Evolutionary conservation across 2,113 vertebrate genomes (phyloP).

Genomic region (Paradisaea rubra): DNA sequence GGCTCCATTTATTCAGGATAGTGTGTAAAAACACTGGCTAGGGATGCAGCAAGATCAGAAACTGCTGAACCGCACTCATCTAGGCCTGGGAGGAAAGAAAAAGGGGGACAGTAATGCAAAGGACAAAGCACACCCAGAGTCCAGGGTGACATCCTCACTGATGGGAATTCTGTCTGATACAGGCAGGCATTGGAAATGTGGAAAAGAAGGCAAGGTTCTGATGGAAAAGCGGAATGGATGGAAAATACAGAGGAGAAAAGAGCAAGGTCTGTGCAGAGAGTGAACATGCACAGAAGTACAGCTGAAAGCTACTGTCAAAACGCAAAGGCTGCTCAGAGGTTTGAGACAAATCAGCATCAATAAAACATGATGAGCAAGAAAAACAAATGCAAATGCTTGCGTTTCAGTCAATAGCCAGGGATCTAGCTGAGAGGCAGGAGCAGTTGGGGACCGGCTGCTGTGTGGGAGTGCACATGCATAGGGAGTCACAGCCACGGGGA

Average conservation of each 20-base stretch:
- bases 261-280: background rate
- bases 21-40: background rate
- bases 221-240: background rate
- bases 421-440: constrained; percentile 21
- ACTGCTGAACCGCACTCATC: background rate
- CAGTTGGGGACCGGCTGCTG: constrained; percentile 16
- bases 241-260: background rate
- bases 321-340: constrained; percentile 30
- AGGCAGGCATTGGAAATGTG: background rate
- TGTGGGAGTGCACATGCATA: background rate
- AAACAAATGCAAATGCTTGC: constrained; percentile 48
- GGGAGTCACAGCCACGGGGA: background rate
- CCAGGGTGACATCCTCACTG: background rate
- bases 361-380: constrained; percentile 58
- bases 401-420: constrained; percentile 30
- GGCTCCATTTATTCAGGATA: background rate
- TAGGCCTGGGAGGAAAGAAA: background rate
- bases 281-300: background rate
- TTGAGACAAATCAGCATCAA: constrained; percentile 52
- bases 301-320: constrained; percentile 43
- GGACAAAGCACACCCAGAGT: background rate
- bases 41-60: background rate
- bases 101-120: background rate
- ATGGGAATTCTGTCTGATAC: background rate
- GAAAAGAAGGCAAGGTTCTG: background rate